Evolutionary conservation across 2,797 vertebrate species (phyloP), one percentile per base, ranked within the genome.

Genomic region (Nannoperca obscura): DNA sequence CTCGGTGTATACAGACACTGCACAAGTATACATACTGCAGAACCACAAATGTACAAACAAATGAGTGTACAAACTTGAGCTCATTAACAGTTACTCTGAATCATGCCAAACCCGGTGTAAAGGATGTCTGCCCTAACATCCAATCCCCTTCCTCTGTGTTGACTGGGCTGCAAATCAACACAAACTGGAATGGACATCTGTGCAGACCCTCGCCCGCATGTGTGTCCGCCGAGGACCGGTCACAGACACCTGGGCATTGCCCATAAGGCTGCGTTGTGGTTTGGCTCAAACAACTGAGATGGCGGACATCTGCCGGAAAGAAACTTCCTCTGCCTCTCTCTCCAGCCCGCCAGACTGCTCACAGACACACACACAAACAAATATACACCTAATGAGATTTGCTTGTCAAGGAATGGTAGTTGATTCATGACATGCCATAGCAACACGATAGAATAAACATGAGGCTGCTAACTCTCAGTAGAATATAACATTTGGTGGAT

Each of bases 371-470:
- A 27, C 52, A 68, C 50, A 76, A 4, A 80, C 57, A 83, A 65
- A 89, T 64, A 85, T 20, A 69, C 14, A n/a, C 60, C 74, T 88
- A 89, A 91, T 91, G 78, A 88, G 80, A 76, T 87, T 82, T 91
- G 64, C 74, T 79, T 81, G 82, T 89, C 84, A 80, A 73, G 75
- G 27, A 85, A 58, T 42, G 66, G 22, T 71, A 36, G 81, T 76
- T 86, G 86, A 92, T 88, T 90, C 86, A 86, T 84, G 83, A 83
- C 71, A 69, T 83, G 68, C 74, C 69, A 68, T 13, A 46, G 61
- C 58, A 59, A 30, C 42, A 6, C 2, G 1, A 83, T 57, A 66
- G 81, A 86, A 85, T 86, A 86, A 90, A 85, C 84, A 88, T 83
- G 82, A 90, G 82, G 77, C 77, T 40, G 54, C 62, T 62, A 46